A percentile compares a stretch with the other conserved stretches of the same genome.
Evolutionary conservation across 2,113 vertebrate genomes (phyloP).

Genomic region (Orycteropus afer): DNA sequence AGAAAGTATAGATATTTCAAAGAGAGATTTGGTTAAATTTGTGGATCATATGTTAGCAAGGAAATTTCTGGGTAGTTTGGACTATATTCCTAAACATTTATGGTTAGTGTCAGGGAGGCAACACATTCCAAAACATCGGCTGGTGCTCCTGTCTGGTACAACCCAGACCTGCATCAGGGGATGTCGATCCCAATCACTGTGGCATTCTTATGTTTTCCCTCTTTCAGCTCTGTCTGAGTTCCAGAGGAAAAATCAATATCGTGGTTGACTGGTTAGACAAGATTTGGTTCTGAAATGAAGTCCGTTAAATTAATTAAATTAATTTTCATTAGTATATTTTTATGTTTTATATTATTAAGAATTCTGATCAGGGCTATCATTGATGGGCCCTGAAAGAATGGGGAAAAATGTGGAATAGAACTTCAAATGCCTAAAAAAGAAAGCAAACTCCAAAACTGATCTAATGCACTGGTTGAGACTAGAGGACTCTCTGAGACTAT

Average conservation of each 20-base stretch:
- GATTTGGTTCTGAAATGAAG: background rate
- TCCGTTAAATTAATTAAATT: background rate
- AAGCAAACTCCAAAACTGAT: too few relatives aligned
- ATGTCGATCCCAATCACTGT: accelerated
- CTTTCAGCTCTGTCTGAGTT: background rate
- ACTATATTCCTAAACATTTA: background rate
- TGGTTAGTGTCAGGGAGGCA: background rate
- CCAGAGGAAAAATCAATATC: background rate
- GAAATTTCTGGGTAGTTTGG: background rate
- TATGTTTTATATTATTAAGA: conserved; percentile 31
- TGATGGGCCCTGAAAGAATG: too few relatives aligned
- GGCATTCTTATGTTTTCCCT: background rate
- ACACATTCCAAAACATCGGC: background rate
- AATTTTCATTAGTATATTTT: background rate
- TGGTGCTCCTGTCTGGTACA: too few relatives aligned
- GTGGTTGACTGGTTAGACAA: background rate
- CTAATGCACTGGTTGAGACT: too few relatives aligned
- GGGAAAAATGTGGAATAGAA: too few relatives aligned
- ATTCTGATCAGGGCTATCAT: background rate
- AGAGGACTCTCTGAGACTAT: too few relatives aligned
- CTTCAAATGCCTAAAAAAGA: too few relatives aligned
- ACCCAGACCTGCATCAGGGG: background rate
- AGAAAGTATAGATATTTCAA: conserved; percentile 26
- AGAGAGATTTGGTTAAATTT: conserved; percentile 3
- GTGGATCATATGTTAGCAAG: background rate